Evolutionary conservation across 2,888 invertebrate species (phyloP).

Genomic region (Napeogenes sylphis): DNA sequence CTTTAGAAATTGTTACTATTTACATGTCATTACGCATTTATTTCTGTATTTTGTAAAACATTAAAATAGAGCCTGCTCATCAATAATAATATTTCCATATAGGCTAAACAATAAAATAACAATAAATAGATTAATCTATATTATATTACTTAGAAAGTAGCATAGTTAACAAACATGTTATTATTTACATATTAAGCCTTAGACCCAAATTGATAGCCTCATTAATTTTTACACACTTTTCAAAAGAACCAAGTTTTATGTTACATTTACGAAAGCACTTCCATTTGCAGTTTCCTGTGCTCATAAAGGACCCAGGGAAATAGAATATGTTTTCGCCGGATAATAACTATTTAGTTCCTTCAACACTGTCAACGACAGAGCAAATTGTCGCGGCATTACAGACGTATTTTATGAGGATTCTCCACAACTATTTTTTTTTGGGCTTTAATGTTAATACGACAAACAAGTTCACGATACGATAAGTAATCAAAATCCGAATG

Average conservation of each 20-base stretch:
- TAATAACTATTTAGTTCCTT: constrained; percentile 30
- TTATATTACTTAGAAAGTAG: not conserved
- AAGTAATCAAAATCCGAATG: too few relatives aligned
- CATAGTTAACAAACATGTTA: too few relatives aligned
- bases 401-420: constrained; percentile 27
- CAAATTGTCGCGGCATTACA: constrained; percentile 28
- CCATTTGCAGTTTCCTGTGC: not conserved
- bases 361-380: constrained; percentile 28
- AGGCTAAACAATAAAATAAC: not conserved
- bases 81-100: too few relatives aligned
- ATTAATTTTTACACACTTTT: too few relatives aligned
- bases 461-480: too few relatives aligned
- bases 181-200: too few relatives aligned
- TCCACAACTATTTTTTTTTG: constrained; percentile 28
- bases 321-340: constrained; percentile 12
- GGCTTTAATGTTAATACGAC: not conserved
- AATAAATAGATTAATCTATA: not conserved
- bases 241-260: too few relatives aligned
- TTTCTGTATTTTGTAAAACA: too few relatives aligned
- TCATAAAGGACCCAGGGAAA: not conserved
- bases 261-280: too few relatives aligned
- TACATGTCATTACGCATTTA: not conserved
- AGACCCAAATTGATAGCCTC: too few relatives aligned
- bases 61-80: too few relatives aligned
- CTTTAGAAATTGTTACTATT: constrained; percentile 3